Base-by-base conservation (phyloP, 2,888 invertebrate genomes). In the Dione juno region DNA sequence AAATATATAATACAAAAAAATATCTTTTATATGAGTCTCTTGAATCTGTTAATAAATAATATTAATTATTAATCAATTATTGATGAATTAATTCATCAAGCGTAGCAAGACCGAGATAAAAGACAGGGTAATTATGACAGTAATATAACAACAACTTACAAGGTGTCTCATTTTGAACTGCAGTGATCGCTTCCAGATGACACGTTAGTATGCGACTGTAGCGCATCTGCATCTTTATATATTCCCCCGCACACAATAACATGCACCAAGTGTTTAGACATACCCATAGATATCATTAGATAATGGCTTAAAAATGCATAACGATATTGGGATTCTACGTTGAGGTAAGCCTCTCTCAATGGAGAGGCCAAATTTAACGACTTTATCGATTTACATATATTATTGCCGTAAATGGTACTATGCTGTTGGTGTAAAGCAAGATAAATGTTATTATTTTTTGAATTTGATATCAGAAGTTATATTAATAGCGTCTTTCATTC, bases 131-230 rank as follows among this genome's bases (percentile, higher is more conserved):
- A n/a, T n/a, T n/a, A n/a, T n/a, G n/a, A n/a, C n/a, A n/a, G n/a
- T n/a, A n/a, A n/a, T n/a, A n/a, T n/a, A n/a, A 69, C 40, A 37
- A 14, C 14, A 67, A 87, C 88, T 89, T 79, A 89, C 88, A 69
- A 85, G 76, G 67, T 81, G 78, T 82, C 86, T 88, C 88, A 89
- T 88, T 76, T 79, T 80, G 28, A 75, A 67, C 54, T 66, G 69
- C 61, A 74, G 74, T 69, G 64, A 63, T 75, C 72, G 54, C 71
- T 75, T 72, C 70, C 73, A 77, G 72, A 74, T n/a, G 77, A 69
- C 74, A 76, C 53, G 71, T 70, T 69, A 77, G 79, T 82, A 76
- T 77, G 74, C 59, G 13, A 16, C 11, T 10, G 1, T 5, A 61
- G 41, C 73, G 74, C 74, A 77, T 78, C 78, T 72, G 73, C 79